Percentiles rank a stretch among this genome's conserved stretches.
Conservation (phyloP, 2,113 vertebrate species). For the Apeltes quadracus region DNA sequence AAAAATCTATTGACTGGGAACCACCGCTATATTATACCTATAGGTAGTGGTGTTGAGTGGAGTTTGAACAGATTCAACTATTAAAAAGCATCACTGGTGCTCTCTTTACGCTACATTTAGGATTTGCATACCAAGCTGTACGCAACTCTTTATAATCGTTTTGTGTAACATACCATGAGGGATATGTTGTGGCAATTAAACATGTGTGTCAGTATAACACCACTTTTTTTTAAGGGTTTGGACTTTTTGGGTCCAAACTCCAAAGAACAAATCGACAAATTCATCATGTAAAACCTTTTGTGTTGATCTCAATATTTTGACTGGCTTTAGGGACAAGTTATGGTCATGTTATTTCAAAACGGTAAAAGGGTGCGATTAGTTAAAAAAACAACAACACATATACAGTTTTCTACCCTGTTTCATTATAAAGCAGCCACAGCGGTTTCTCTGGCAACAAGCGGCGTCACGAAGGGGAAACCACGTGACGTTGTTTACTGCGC, state of each 20-base stretch:
- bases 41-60: not conserved
- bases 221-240: not conserved
- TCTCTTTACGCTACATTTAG: not conserved
- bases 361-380: not conserved
- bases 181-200: too few relatives aligned
- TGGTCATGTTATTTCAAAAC: not conserved
- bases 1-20: not conserved
- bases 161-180: too few relatives aligned
- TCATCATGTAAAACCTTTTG: not conserved
- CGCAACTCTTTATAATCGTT: not conserved
- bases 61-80: not conserved
- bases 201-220: too few relatives aligned
- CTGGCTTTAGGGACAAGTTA: not conserved
- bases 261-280: too few relatives aligned
- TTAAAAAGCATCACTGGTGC: not conserved
- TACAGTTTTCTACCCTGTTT: not conserved
- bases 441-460: constrained; percentile 39
- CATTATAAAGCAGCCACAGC: constrained; percentile 17
- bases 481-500: not conserved
- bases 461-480: not conserved
- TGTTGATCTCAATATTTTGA: not conserved
- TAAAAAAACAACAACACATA: not conserved
- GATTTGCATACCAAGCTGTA: not conserved
- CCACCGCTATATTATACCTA: not conserved
- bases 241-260: not conserved